phyloP scores from a whole-genome alignment of 2,113 vertebrate genomes.

The Naja naja region DNA sequence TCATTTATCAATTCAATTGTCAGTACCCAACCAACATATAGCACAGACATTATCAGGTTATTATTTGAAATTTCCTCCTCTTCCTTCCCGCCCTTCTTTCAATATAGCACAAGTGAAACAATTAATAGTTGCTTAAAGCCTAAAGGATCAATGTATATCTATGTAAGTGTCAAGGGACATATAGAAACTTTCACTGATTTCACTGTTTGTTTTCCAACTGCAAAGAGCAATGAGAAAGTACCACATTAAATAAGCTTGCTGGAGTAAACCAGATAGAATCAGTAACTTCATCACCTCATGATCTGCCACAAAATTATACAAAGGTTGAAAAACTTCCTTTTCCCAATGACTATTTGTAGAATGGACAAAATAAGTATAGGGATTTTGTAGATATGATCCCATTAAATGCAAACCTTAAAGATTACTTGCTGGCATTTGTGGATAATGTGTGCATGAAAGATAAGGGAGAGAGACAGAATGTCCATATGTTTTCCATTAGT shows the following conservation, averaged over 20 bases:
- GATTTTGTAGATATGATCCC: background rate
- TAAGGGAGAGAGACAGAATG: background rate
- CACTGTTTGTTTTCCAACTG: background rate
- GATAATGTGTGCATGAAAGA: background rate
- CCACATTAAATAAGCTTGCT: background rate
- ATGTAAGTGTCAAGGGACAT: background rate
- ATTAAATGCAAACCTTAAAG: background rate
- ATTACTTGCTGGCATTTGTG: background rate
- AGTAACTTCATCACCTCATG: background rate
- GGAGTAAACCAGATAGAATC: background rate
- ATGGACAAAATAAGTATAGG: background rate
- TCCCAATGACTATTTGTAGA: background rate
- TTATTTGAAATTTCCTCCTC: background rate
- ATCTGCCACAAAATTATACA: background rate
- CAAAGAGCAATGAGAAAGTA: background rate
- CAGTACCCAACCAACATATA: conserved; percentile 36
- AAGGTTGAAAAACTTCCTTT: background rate
- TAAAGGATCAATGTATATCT: background rate
- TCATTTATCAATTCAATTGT: conserved; percentile 43
- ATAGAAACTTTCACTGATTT: background rate
- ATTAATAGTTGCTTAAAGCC: background rate
- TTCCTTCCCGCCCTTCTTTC: background rate
- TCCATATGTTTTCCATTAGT: too few relatives aligned
- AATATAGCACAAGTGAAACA: background rate
- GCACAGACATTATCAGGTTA: conserved; percentile 37